Evolutionary conservation across 2,888 invertebrate species (phyloP), one percentile per base, ranked within the genome.

Genomic region (Noctua janthina): DNA sequence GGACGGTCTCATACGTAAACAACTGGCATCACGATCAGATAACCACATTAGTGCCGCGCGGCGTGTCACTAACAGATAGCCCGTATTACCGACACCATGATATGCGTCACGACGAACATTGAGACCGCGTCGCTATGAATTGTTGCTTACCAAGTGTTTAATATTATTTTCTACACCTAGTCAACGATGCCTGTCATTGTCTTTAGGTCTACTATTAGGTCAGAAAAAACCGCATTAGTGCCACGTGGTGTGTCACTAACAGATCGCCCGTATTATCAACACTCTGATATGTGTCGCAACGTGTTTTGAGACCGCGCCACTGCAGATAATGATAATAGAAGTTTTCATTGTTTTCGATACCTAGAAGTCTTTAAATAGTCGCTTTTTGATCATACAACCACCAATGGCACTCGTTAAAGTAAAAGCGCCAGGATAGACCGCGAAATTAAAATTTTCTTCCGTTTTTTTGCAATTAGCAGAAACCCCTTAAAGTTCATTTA

Each of bases 161-260:
- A 35, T 15, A 78, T 59, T 78, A 35, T 78, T 67, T 78, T 56
- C n/a, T 35, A 2, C 15, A 43, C 29, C 15, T 29, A 51, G n/a
- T 13, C 59, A 59, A 29, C n/a, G 5, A 13, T 62, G 29, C 59
- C 10, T 54, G 15, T 8, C 2, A 20, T 15, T 7, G 35, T 49
- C 3, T 39, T 15, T 4, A 76, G 15, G 17, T 13, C 54, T 51
- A 6, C 3, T 39, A 1, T n/a, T 56, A 46, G 13, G 46, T 88
- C 89, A 90, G 90, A 92, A 92, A 92, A 92, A 92, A 93, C 92
- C 91, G 86, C 91, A 91, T 93, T 92, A 93, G 87, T 89, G 84
- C 88, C 89, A 84, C 81, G 89, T 85, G 76, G 87, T 84, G 90
- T 90, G 91, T 91, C 90, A 90, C 90, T 91, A 92, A 91, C 91